These are phyloP conservation scores for Cyaniris semiargus DNA, from an alignment of 2,888 invertebrate genomes.

Conservation along the genomic window DNA sequence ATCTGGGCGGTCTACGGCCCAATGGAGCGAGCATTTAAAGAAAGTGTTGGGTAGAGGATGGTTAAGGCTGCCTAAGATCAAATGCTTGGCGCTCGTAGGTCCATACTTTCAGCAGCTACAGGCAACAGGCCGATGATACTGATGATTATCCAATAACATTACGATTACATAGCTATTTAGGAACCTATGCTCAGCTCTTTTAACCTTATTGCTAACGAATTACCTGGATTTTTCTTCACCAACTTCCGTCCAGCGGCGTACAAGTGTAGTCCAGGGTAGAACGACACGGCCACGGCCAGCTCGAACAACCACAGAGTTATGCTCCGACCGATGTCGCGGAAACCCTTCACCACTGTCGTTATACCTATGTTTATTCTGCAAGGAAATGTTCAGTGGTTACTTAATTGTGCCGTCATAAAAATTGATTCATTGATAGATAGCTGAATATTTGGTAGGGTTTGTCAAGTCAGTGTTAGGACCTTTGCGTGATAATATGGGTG, in stretches of 20 bases:
- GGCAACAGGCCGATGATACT: too few relatives aligned
- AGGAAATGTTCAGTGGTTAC: constrained; percentile 34
- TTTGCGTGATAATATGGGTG: too few relatives aligned
- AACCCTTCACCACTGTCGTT: constrained; percentile 58
- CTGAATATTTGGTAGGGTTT: background rate
- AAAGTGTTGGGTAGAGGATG: too few relatives aligned
- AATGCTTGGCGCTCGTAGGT: too few relatives aligned
- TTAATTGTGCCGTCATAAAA: background rate
- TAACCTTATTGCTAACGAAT: background rate
- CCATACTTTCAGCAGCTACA: too few relatives aligned
- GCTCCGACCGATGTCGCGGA: constrained; percentile 65
- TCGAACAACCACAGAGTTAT: constrained; percentile 64
- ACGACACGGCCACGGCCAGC: constrained; percentile 54
- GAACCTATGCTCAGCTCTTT: background rate
- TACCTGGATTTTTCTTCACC: constrained; percentile 51
- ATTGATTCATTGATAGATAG: background rate
- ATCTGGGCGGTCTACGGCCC: too few relatives aligned
- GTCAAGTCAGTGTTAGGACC: too few relatives aligned
- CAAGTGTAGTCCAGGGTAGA: constrained; percentile 58
- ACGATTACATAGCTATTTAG: background rate
- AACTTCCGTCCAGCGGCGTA: constrained; percentile 53
- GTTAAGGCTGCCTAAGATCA: too few relatives aligned
- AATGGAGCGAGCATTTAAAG: too few relatives aligned
- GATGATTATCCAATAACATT: too few relatives aligned
- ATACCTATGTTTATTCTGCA: constrained; percentile 66